phyloP scores from a whole-genome alignment of 2,797 vertebrate species.

The Margarornis squamiger region DNA sequence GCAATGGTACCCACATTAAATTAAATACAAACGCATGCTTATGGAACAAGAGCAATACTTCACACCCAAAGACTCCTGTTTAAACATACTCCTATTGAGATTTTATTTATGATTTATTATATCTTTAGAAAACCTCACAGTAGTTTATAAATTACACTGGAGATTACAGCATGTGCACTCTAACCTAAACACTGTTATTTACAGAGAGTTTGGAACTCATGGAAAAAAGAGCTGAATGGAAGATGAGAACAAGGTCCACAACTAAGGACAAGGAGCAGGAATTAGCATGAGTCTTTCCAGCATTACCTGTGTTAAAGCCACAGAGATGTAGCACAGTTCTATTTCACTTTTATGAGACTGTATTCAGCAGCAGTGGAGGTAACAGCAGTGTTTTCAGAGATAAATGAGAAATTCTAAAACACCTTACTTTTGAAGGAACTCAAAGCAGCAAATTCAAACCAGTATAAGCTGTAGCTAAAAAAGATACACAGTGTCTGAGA shows the following conservation, averaged over 20 bases:
- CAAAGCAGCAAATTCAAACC: conserved; percentile 15
- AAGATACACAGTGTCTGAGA: conserved; percentile 1
- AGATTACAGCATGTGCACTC: neutral
- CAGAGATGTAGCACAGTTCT: neutral
- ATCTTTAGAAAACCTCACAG: conserved; percentile 7
- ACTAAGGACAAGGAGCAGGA: neutral
- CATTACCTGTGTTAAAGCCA: neutral
- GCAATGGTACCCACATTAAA: neutral
- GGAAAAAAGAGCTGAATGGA: conserved; percentile 3
- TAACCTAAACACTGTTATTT: conserved; percentile 28
- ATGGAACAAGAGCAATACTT: neutral
- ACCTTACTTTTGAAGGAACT: neutral
- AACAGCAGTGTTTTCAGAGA: conserved; percentile 1
- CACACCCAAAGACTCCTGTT: neutral
- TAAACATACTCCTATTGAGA: neutral
- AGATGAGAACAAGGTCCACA: neutral
- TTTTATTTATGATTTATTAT: conserved; percentile 25
- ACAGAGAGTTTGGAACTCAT: neutral
- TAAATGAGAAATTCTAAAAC: neutral
- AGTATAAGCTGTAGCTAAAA: conserved; percentile 21
- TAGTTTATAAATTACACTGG: neutral
- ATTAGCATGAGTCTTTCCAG: neutral
- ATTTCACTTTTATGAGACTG: neutral
- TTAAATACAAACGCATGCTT: neutral
- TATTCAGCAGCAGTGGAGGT: neutral